Conservation (phyloP, 2,113 vertebrate species). For the Myrmecobius fasciatus region DNA sequence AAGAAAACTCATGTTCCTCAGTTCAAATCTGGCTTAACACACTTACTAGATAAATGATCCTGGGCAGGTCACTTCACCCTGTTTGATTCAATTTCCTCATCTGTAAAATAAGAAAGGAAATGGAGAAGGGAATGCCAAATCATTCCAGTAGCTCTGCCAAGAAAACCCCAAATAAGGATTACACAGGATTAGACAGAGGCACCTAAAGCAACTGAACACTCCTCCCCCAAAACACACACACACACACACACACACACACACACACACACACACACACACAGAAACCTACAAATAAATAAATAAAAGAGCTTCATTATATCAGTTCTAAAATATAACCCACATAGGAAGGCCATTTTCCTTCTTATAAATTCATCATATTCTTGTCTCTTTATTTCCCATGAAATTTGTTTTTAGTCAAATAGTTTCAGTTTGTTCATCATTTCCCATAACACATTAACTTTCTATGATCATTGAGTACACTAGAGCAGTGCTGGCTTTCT, state of each 20-base stretch:
- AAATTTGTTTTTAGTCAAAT: neutral
- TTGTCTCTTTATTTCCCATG: neutral
- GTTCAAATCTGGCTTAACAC: too few relatives aligned
- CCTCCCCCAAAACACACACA: too few relatives aligned
- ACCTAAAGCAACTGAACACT: neutral
- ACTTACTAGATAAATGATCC: too few relatives aligned
- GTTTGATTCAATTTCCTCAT: neutral
- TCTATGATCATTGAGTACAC: neutral
- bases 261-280: too few relatives aligned
- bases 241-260: too few relatives aligned
- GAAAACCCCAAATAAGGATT: neutral
- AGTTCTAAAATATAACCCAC: neutral
- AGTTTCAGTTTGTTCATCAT: neutral
- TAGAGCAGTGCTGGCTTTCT: neutral
- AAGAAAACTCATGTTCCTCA: too few relatives aligned
- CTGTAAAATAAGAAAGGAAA: neutral
- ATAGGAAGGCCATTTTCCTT: neutral
- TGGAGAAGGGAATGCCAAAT: neutral
- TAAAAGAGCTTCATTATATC: neutral
- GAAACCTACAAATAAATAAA: too few relatives aligned
- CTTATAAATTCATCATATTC: neutral
- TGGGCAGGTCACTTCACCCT: too few relatives aligned
- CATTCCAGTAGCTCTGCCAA: neutral
- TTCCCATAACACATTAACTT: neutral
- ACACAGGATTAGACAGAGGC: neutral